Percentiles rank a stretch among this genome's conserved stretches.
phyloP scores from a whole-genome alignment of 37 sponge, comb jelly and placozoan genomes.

The Theonella swinhoei region DNA sequence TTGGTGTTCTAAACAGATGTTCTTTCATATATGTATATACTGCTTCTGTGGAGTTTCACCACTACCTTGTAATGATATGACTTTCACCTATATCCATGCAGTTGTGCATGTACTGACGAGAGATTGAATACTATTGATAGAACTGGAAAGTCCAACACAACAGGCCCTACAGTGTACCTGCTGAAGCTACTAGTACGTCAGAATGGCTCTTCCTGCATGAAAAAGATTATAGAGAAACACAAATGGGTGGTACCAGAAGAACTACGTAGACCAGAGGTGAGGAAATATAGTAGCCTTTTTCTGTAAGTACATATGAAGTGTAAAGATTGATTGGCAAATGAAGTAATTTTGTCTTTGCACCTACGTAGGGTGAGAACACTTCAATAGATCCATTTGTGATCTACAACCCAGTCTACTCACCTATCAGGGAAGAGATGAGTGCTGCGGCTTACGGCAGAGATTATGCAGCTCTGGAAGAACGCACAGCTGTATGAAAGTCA shows the following conservation, averaged over 20 bases:
- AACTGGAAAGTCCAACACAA: not conserved
- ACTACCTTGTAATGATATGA: too few relatives aligned
- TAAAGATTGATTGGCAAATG: too few relatives aligned
- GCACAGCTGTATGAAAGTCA: constrained; percentile 18
- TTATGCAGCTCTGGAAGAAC: not conserved
- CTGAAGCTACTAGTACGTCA: constrained; percentile 66
- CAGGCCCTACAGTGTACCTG: constrained; percentile 47
- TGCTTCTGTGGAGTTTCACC: too few relatives aligned
- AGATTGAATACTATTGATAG: constrained; percentile 13
- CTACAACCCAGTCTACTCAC: constrained; percentile 39
- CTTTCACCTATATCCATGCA: too few relatives aligned
- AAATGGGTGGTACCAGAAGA: constrained; percentile 45
- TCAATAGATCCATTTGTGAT: constrained; percentile 66
- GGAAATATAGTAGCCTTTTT: not conserved
- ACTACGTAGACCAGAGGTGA: constrained; percentile 24
- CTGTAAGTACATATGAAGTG: not conserved
- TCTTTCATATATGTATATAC: too few relatives aligned
- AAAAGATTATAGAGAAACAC: not conserved
- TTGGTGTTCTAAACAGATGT: too few relatives aligned
- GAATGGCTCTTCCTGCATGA: constrained; percentile 54
- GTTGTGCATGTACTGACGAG: constrained; percentile 7
- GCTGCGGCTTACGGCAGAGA: constrained; percentile 42
- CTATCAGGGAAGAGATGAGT: constrained; percentile 38
- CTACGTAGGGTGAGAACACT: too few relatives aligned
- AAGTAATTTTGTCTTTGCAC: too few relatives aligned